Percentiles rank a stretch among this genome's conserved stretches.
Evolutionary conservation across 2,113 vertebrate genomes (phyloP).

Genomic region (Phrynocephalus versicolor): DNA sequence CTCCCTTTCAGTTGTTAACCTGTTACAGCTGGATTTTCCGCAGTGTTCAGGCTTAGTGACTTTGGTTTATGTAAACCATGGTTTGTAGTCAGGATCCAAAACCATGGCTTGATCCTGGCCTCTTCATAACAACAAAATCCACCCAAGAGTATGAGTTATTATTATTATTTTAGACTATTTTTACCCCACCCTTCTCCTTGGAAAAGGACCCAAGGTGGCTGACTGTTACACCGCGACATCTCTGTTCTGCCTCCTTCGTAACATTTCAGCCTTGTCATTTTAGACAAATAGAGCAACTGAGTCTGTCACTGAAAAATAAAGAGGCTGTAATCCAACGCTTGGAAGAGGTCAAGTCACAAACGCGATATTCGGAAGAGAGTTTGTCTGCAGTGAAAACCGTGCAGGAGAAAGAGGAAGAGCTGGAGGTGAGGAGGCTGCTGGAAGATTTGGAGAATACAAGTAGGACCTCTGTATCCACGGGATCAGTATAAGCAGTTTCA

Average conservation of each 20-base stretch:
- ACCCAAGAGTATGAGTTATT: too few relatives aligned
- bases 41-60: not conserved
- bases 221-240: too few relatives aligned
- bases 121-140: not conserved
- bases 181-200: too few relatives aligned
- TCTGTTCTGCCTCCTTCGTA: constrained; percentile 7
- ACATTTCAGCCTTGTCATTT: constrained; percentile 66
- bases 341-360: constrained; percentile 66
- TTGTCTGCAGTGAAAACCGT: constrained; percentile 61
- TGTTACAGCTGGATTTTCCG: too few relatives aligned
- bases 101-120: not conserved
- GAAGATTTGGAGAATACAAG: accelerated
- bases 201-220: too few relatives aligned
- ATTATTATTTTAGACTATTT: too few relatives aligned
- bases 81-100: not conserved
- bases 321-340: constrained; percentile 82
- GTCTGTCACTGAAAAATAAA: constrained; percentile 80
- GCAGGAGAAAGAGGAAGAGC: constrained; percentile 76
- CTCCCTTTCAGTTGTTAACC: not conserved
- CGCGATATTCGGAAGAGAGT: constrained; percentile 61
- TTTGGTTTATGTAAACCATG: not conserved
- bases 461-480: too few relatives aligned
- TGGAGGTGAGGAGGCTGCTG: constrained; percentile 77
- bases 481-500: too few relatives aligned
- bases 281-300: constrained; percentile 87